Conservation (phyloP, 2,113 vertebrate species). For the Triplophysa siluroides region DNA sequence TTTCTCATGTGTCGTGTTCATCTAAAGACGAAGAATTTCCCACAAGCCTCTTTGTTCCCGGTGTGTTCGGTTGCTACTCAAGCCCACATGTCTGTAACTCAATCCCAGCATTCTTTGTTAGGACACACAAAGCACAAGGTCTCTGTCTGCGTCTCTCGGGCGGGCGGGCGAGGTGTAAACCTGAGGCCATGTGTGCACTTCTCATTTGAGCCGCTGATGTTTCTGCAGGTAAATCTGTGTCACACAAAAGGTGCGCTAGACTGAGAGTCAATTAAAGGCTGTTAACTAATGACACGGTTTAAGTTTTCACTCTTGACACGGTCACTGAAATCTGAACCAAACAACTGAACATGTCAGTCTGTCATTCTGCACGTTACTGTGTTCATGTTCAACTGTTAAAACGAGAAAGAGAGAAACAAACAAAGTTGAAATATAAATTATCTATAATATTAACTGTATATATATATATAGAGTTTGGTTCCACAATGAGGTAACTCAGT, state of each 20-base stretch:
- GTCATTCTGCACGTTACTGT: no score
- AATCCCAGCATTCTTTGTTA: conserved; percentile 73
- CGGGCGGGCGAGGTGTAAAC: conserved; percentile 66
- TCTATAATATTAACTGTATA: no score
- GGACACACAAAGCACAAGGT: conserved; percentile 70
- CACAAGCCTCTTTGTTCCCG: conserved; percentile 66
- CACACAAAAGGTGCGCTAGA: conserved; percentile 24
- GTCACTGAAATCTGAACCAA: conserved; percentile 16
- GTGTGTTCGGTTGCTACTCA: conserved; percentile 71
- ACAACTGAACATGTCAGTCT: not conserved
- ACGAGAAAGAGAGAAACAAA: not conserved
- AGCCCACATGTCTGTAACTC: conserved; percentile 63
- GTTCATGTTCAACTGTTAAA: no score
- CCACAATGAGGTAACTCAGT: no score
- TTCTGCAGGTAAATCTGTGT: conserved; percentile 42
- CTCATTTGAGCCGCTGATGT: conserved; percentile 59
- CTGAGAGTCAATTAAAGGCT: conserved; percentile 34
- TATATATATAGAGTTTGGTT: no score
- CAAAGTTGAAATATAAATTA: not conserved
- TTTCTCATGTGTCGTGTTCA: conserved; percentile 66
- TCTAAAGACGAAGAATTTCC: conserved; percentile 72
- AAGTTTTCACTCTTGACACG: conserved; percentile 10
- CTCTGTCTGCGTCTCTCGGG: conserved; percentile 70
- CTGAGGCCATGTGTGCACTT: conserved; percentile 69
- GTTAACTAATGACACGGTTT: conserved; percentile 28